A percentile compares a stretch with the other conserved stretches of the same genome.
These are phyloP conservation scores for Spermophilus dauricus DNA, from an alignment of 2,113 vertebrate genomes.

Conservation along the genomic window DNA sequence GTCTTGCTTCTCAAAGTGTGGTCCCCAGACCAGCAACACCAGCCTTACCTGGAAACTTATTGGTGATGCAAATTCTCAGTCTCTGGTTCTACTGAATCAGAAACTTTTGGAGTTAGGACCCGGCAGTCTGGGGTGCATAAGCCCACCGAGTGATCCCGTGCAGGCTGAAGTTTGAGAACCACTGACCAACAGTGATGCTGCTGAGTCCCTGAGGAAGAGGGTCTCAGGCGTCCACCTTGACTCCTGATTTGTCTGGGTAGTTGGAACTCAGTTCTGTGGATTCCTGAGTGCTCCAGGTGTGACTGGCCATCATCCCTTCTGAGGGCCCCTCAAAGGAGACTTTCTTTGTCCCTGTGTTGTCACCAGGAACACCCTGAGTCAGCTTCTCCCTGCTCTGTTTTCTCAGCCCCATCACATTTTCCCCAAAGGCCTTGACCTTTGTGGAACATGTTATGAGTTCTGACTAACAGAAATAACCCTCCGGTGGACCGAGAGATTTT, in stretches of 20 bases:
- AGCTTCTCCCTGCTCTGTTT: neutral
- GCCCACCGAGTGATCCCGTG: neutral
- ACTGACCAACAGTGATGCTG: neutral
- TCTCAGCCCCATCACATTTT: neutral
- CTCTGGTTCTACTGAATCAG: neutral
- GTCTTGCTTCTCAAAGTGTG: neutral
- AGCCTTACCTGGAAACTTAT: neutral
- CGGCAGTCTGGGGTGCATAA: neutral
- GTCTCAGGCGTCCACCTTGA: no score
- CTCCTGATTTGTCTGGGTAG: neutral
- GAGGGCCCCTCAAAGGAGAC: neutral
- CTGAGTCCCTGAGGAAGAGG: neutral
- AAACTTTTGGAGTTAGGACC: neutral
- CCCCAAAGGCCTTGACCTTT: conserved; percentile 44
- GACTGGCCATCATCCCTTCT: neutral
- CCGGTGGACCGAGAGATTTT: conserved; percentile 45
- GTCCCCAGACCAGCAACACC: neutral
- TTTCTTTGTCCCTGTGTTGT: neutral
- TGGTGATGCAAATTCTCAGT: neutral
- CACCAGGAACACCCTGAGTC: neutral
- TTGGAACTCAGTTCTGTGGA: neutral
- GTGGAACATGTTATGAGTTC: conserved; percentile 34
- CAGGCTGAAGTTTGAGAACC: neutral
- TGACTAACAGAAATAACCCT: conserved; percentile 39
- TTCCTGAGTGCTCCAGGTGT: neutral